Evolutionary conservation across 2,113 vertebrate genomes (phyloP).

Genomic region (Cavia porcellus): DNA sequence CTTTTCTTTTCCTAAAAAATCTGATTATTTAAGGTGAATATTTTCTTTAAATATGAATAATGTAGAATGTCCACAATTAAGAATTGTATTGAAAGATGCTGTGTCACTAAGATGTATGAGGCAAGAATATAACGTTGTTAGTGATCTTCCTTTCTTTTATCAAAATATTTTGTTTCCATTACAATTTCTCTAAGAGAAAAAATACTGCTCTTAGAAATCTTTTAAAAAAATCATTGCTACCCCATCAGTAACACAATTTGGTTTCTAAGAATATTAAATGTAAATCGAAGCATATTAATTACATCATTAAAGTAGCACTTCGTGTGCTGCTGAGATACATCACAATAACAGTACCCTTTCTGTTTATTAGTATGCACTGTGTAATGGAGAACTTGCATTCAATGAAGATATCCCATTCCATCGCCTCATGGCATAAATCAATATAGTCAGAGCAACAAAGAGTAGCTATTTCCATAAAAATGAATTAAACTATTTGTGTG

Average conservation of each 20-base stretch:
- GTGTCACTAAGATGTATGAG: conserved; percentile 49
- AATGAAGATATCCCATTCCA: conserved; percentile 71
- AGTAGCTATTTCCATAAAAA: conserved; percentile 75
- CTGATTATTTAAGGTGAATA: background rate
- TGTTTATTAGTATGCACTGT: conserved; percentile 81
- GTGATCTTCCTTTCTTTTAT: conserved; percentile 63
- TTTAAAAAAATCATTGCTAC: conserved; percentile 56
- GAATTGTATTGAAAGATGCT: conserved; percentile 64
- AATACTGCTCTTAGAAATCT: conserved; percentile 63
- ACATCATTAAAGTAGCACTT: conserved; percentile 87
- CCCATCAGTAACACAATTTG: conserved; percentile 74
- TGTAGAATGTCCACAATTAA: conserved; percentile 67
- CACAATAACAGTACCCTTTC: conserved; percentile 86
- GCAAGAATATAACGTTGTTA: conserved; percentile 72
- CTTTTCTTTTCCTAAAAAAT: background rate
- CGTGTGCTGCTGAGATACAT: conserved; percentile 83
- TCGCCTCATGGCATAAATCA: conserved; percentile 77
- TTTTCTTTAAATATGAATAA: conserved; percentile 15
- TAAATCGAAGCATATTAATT: conserved; percentile 88
- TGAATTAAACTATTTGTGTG: background rate
- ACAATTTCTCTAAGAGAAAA: conserved; percentile 71
- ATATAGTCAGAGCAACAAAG: conserved; percentile 70
- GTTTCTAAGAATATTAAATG: conserved; percentile 84
- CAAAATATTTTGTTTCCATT: conserved; percentile 77
- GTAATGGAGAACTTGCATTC: conserved; percentile 62